Base-by-base conservation (phyloP, 2,113 vertebrate genomes). In the Gasterosteus nipponicus region DNA sequence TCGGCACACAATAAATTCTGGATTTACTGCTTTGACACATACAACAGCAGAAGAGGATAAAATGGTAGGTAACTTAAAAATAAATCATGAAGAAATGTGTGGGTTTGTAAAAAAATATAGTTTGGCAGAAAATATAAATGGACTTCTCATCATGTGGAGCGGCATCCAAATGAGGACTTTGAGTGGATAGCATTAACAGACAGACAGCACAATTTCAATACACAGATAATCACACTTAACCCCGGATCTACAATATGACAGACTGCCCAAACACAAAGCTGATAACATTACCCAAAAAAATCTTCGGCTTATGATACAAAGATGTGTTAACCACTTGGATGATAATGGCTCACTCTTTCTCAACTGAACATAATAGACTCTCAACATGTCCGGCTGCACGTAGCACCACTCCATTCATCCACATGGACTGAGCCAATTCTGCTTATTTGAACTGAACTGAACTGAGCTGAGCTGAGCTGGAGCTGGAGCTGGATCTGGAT, bases 401-500 rank as follows among this genome's bases (percentile, higher is more conserved):
- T 49, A 59, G 71, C 54, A 74, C 44, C 10, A 38, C 49, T 72
- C 39, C 84, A 60, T 72, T 82, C 49, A 66, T 75, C 73, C 31
- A 56, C 5, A 3, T 64, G 73, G 72, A 81, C 68, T 70, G 68
- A 83, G 56, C 54, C 31, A 54, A 57, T 65, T 62, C 44, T 70
- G 12, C 54, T 51, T 26, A 82, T 75, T 44, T 47, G 16, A 56
- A 56, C 58, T 53, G 35, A 70, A 39, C 69, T 67, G 19, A 71
- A 18, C 53, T 47, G 65, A 72, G 9, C 54, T 75, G 31, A 4
- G n/a, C 38, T 38, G 35, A 38, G 35, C n/a, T 15, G n/a, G 38
- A 75, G 69, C 69, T 72, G 71, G 53, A 64, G 26, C 75, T 49
- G 69, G 75, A 78, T 80, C 58, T 70, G 19, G 68, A 76, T 49